Evolutionary conservation across 1,140 invertebrate species (phyloP).

Genomic region (Diachasmimorpha longicaudata): DNA sequence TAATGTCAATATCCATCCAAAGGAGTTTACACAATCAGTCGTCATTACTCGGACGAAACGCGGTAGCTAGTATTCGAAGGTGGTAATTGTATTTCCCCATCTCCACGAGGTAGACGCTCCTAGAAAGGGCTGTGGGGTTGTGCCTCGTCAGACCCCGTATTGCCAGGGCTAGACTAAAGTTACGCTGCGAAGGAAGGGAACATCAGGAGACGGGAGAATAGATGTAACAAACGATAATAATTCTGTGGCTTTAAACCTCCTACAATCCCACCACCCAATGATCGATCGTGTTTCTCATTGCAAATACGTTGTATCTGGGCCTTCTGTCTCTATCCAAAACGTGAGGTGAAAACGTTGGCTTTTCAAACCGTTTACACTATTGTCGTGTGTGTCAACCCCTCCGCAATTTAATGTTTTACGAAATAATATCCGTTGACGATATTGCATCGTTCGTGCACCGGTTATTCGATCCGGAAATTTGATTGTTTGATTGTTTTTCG

Average conservation of each 20-base stretch:
- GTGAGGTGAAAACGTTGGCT: not conserved
- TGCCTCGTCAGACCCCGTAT: not conserved
- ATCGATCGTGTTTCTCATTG: constrained; percentile 4
- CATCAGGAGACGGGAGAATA: not conserved
- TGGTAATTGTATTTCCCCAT: constrained; percentile 16
- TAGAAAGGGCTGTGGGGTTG: not conserved
- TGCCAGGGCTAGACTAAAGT: constrained; percentile 8
- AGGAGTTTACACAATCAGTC: constrained; percentile 8
- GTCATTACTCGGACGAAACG: not conserved
- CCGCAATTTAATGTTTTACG: constrained; percentile 4
- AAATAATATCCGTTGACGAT: constrained; percentile 8
- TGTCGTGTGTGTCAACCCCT: not conserved
- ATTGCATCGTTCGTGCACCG: not conserved
- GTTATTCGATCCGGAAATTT: not conserved
- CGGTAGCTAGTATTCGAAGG: not conserved
- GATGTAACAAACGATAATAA: constrained; percentile 15
- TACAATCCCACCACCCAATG: not conserved
- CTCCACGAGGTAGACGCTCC: not conserved
- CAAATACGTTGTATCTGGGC: not conserved
- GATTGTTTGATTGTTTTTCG: not conserved
- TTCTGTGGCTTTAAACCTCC: constrained; percentile 4
- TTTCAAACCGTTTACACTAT: constrained; percentile 13
- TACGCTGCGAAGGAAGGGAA: not conserved
- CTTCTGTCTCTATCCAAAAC: not conserved
- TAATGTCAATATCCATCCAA: not conserved